These are phyloP conservation scores for Rotaria magnacalcarata DNA, from an alignment of 2,888 invertebrate species.

Conservation along the genomic window DNA sequence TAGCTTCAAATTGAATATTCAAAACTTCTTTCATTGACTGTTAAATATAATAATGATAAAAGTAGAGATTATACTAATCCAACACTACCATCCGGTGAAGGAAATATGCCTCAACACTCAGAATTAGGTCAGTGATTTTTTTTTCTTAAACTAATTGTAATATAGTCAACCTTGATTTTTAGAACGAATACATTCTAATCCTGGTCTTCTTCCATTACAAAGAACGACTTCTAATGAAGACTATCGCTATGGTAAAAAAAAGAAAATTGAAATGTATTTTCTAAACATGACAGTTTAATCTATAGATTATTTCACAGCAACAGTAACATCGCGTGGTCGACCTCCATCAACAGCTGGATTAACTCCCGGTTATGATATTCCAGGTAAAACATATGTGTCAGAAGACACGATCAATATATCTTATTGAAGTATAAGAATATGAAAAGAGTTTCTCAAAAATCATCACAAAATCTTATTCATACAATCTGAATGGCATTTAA, in stretches of 20 bases:
- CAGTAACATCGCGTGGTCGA: neutral
- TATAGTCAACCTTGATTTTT: neutral
- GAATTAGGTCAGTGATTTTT: constrained; percentile 40
- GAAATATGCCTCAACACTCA: constrained; percentile 53
- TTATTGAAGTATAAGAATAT: no score
- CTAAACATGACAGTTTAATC: neutral
- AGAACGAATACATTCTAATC: constrained; percentile 9
- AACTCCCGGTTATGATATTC: neutral
- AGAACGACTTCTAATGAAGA: neutral
- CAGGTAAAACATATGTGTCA: neutral
- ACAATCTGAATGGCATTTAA: no score
- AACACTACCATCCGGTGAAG: constrained; percentile 82
- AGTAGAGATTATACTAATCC: constrained; percentile 92
- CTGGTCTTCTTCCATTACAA: constrained; percentile 10
- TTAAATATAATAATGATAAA: constrained; percentile 99
- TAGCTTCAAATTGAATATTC: constrained; percentile 91
- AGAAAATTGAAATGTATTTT: neutral
- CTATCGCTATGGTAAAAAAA: neutral
- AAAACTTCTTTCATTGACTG: constrained; percentile 92
- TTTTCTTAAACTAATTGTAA: neutral
- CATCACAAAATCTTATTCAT: no score
- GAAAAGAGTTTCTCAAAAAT: no score
- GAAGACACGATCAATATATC: no score
- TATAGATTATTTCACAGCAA: neutral
- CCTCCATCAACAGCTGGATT: constrained; percentile 25